Conservation (phyloP, 2,888 invertebrate species). For the Watsonalla cultraria region DNA sequence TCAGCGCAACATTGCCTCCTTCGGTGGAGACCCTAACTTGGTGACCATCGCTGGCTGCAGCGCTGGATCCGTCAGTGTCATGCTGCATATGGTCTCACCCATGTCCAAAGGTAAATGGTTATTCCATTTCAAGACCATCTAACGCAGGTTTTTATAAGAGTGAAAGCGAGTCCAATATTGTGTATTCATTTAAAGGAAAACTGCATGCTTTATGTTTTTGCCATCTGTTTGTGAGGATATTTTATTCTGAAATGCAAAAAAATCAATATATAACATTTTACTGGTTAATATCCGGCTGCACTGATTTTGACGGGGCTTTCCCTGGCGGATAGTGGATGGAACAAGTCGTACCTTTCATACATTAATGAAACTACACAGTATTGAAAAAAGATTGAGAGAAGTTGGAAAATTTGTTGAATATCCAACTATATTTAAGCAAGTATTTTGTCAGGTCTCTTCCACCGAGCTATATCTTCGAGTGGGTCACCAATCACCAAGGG, state of each 20-base stretch:
- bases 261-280: too few species aligned
- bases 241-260: too few species aligned
- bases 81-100: conserved; percentile 80
- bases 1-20: conserved; percentile 80
- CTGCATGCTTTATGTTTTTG: background rate
- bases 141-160: too few species aligned
- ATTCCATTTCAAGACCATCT: too few species aligned
- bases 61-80: conserved; percentile 71
- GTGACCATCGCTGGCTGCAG: conserved; percentile 83
- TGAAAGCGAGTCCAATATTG: too few species aligned
- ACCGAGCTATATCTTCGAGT: conserved; percentile 84
- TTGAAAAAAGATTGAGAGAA: too few species aligned
- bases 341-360: background rate
- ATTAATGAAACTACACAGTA: too few species aligned
- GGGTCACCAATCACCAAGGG: conserved; percentile 79
- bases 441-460: conserved; percentile 78
- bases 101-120: conserved; percentile 79
- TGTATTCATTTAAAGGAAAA: background rate
- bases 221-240: too few species aligned
- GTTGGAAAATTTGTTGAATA: too few species aligned
- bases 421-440: too few species aligned
- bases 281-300: too few species aligned
- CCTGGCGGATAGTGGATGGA: background rate
- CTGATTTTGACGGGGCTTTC: too few species aligned
- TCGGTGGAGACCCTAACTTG: conserved; percentile 82